Evolutionary conservation across 1,140 invertebrate genomes (phyloP).

Genomic region (Grapholita molesta): DNA sequence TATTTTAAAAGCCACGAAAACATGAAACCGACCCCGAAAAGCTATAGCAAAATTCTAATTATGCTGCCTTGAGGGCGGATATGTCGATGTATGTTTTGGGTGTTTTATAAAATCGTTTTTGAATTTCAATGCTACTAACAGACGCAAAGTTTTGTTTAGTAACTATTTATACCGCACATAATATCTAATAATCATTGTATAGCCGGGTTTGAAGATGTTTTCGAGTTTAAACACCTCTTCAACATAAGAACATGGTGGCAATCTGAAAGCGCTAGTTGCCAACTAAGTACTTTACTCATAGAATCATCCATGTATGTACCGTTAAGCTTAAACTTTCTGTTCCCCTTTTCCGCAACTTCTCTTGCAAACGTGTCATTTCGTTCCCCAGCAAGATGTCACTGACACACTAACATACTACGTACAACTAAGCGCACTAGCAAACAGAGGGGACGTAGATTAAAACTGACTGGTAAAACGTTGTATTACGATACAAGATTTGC

Average conservation of each 20-base stretch:
- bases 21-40: not conserved
- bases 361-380: conserved; percentile 7
- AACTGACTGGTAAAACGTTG: not conserved
- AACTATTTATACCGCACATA: too few species aligned
- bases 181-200: too few species aligned
- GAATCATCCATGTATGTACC: not conserved
- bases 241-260: not conserved
- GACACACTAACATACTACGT: conserved; percentile 28
- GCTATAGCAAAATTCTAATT: conserved; percentile 14
- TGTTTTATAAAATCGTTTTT: not conserved
- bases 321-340: not conserved
- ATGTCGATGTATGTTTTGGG: not conserved
- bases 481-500: not conserved
- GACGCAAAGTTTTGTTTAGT: not conserved
- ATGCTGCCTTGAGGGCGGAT: not conserved
- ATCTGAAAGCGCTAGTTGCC: not conserved
- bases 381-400: conserved; percentile 24
- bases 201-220: too few species aligned
- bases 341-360: not conserved
- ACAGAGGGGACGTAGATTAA: conserved; percentile 17
- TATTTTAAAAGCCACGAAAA: conserved; percentile 4
- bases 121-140: not conserved
- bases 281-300: not conserved
- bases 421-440: conserved; percentile 20
- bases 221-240: too few species aligned